Evolutionary conservation across 2,888 invertebrate species (phyloP), one percentile per base, ranked within the genome.

Genomic region (Prosapia bicincta): DNA sequence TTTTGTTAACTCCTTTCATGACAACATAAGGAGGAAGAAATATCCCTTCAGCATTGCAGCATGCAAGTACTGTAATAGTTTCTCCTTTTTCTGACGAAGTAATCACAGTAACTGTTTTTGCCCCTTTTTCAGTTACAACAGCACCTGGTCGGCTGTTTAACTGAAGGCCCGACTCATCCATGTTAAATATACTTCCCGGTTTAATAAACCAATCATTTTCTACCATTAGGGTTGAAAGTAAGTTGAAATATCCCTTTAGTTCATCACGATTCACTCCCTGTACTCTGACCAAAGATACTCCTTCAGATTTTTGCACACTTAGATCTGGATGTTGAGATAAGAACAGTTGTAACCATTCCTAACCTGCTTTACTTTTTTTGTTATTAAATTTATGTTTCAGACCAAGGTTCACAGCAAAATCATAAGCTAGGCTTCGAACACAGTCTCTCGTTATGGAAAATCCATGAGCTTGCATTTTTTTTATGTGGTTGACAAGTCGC

Each of bases 111-210:
- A 69, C 30, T 10, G 13, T 69, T 23, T 32, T 69, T 2, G 69
- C 30, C 26, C 32, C 30, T 32, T 69, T 69, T 13, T 20, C n/a
- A 1, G 30, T 32, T 28, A 69, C 23, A 28, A 69, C 69, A 15
- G 13, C n/a, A 24, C 69, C 69, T 13, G 69, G 69, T 69, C 23
- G 13, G 23, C 23, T 69, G 23, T 69, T 69, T 5, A 69, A 13
- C 23, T 69, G 69, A 13, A 69, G 24, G 20, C 69, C 69, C 1
- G 69, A 20, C 32, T 69, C 69, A 23, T 69, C 69, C 69, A 69
- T 69, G 32, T 30, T 69, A 28, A 69, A 69, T 15, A 69, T 32
- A 69, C 13, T 13, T 38, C 38, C 15, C 9, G 38, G 38, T 38
- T 38, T 38, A 38, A 10, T 15, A 15, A 38, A 13, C 38, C 6